Percentiles rank a stretch among this genome's conserved stretches.
These are phyloP conservation scores for Empidonax traillii DNA, from an alignment of 2,113 vertebrate genomes.

Conservation along the genomic window DNA sequence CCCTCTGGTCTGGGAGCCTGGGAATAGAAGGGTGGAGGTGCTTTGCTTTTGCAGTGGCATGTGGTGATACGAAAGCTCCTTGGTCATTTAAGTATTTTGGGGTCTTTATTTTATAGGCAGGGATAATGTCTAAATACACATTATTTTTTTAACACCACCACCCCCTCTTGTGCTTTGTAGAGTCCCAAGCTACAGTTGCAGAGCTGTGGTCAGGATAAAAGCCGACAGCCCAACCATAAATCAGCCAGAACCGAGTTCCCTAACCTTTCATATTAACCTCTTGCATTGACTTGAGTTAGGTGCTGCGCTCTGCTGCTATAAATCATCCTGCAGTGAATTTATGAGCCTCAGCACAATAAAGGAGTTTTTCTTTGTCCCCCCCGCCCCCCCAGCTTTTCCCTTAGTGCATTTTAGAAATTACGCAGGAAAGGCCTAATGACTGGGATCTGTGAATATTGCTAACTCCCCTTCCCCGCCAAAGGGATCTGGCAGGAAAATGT, in stretches of 20 bases:
- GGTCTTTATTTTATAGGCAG: slow-evolving; percentile 62
- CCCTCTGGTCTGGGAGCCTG: neutral
- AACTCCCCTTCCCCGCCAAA: neutral
- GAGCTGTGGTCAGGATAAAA: slow-evolving; percentile 72
- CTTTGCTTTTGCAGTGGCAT: neutral
- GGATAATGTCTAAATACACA: slow-evolving; percentile 59
- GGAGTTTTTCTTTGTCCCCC: slow-evolving; percentile 14
- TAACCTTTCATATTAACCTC: slow-evolving; percentile 81
- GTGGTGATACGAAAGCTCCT: neutral
- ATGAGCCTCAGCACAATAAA: slow-evolving; percentile 64
- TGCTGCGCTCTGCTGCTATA: slow-evolving; percentile 64
- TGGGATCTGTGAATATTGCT: slow-evolving; percentile 26
- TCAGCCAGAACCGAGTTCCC: slow-evolving; percentile 73
- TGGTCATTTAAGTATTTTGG: slow-evolving; percentile 39
- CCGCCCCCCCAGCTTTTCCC: neutral
- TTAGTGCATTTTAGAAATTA: slow-evolving; percentile 27
- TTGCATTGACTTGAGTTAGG: slow-evolving; percentile 75
- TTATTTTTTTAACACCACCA: slow-evolving; percentile 56
- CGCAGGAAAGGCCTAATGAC: slow-evolving; percentile 45
- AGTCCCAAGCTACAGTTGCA: slow-evolving; percentile 48
- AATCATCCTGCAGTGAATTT: slow-evolving; percentile 75
- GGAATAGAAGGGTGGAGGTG: neutral
- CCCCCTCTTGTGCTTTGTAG: slow-evolving; percentile 40
- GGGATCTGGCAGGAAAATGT: slow-evolving; percentile 50
- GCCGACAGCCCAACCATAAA: slow-evolving; percentile 63